phyloP scores from a whole-genome alignment of 37 sponge, comb jelly and placozoan genomes.

The Eunapius fragilis region DNA sequence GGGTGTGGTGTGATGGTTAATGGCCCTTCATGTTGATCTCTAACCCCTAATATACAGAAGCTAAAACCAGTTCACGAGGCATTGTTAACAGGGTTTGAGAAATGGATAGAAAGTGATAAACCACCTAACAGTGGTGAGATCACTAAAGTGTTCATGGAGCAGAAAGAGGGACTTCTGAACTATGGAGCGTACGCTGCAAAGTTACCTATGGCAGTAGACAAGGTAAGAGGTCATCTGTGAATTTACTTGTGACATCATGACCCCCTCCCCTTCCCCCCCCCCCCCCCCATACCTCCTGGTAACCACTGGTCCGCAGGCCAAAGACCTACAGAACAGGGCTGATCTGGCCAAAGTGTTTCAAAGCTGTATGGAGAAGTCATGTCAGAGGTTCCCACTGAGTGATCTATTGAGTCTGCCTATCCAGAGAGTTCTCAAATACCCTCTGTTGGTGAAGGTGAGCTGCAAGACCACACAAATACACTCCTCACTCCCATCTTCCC shows the following conservation, averaged over 20 bases:
- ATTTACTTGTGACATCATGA: neutral
- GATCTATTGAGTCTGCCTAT: constrained; percentile 89
- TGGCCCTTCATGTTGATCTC: neutral
- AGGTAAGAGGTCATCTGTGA: too few relatives aligned
- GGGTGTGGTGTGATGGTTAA: neutral
- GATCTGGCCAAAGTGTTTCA: constrained; percentile 42
- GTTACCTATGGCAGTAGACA: constrained; percentile 54
- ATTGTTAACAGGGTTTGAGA: constrained; percentile 47
- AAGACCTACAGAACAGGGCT: constrained; percentile 39
- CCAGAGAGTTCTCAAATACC: constrained; percentile 86
- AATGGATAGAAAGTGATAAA: constrained; percentile 33
- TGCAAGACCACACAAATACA: too few relatives aligned
- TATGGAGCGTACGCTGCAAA: constrained; percentile 64
- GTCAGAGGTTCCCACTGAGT: constrained; percentile 75
- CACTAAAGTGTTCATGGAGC: constrained; percentile 42
- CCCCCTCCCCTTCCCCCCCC: neutral
- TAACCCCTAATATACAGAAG: neutral
- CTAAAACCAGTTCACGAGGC: constrained; percentile 30
- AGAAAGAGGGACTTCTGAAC: constrained; percentile 43
- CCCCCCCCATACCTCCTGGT: neutral
- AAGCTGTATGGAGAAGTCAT: constrained; percentile 18
- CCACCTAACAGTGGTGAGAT: constrained; percentile 10
- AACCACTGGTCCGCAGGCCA: constrained; percentile 52
- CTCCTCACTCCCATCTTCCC: too few relatives aligned
- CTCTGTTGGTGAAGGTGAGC: constrained; percentile 66